Evolutionary conservation across 2,888 invertebrate genomes (phyloP).

Genomic region (Eledone cirrhosa): DNA sequence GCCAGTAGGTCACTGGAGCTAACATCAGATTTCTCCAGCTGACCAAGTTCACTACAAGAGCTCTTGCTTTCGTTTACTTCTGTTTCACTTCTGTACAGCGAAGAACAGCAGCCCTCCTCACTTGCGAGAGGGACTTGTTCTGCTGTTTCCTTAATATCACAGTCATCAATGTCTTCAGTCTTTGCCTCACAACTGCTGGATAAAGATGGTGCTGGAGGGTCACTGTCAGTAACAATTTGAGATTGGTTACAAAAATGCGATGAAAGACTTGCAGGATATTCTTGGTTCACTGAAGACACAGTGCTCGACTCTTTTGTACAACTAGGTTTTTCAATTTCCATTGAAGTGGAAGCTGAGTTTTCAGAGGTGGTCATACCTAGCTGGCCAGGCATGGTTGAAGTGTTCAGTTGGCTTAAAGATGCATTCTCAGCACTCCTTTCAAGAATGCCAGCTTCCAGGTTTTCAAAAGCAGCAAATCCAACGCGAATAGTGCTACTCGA

Average conservation of each 20-base stretch:
- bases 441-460: conserved; percentile 38
- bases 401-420: conserved; percentile 30
- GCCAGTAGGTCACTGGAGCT: no score
- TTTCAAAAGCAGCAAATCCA: conserved; percentile 49
- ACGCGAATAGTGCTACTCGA: conserved; percentile 71
- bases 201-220: neutral
- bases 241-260: neutral
- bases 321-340: conserved; percentile 24
- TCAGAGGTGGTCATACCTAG: conserved; percentile 10
- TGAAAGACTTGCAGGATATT: conserved; percentile 10
- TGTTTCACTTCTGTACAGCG: neutral
- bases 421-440: conserved; percentile 40
- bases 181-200: conserved; percentile 9
- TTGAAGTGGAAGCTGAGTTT: conserved; percentile 1
- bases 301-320: neutral
- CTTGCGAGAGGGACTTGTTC: no score
- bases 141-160: neutral
- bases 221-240: conserved; percentile 10
- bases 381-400: conserved; percentile 19
- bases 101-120: neutral
- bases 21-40: neutral
- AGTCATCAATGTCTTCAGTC: conserved; percentile 17
- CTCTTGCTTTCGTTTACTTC: neutral
- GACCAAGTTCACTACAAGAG: neutral
- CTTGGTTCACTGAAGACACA: neutral